These are phyloP conservation scores for Bambusicola thoracicus DNA, from an alignment of 2,113 vertebrate genomes.

Conservation along the genomic window DNA sequence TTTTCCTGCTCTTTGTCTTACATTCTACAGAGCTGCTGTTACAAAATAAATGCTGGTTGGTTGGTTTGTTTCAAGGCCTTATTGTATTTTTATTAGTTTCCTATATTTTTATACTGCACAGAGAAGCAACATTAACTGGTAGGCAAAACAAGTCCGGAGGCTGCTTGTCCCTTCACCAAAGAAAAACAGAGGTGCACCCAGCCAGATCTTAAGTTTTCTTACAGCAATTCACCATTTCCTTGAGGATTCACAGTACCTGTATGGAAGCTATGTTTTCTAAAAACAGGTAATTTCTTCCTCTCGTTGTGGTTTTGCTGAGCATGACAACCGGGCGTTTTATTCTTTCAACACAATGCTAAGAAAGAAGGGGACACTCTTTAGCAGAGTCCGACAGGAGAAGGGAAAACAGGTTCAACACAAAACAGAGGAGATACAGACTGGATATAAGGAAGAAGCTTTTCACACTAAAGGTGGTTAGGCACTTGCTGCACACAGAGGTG, in stretches of 20 bases:
- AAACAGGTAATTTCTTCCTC: not conserved
- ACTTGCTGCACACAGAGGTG: too few relatives aligned
- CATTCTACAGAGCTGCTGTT: not conserved
- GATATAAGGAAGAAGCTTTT: too few relatives aligned
- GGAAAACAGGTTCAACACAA: too few relatives aligned
- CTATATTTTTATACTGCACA: not conserved
- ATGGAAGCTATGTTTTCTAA: accelerated
- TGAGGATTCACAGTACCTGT: not conserved
- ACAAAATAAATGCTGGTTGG: not conserved
- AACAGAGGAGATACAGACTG: too few relatives aligned
- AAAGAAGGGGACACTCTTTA: not conserved
- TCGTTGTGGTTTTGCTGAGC: not conserved
- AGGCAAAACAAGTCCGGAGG: not conserved
- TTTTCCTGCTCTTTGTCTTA: not conserved
- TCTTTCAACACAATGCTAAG: not conserved
- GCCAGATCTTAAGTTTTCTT: not conserved
- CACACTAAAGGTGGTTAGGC: too few relatives aligned
- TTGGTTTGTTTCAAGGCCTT: not conserved
- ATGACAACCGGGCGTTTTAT: not conserved
- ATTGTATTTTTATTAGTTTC: not conserved
- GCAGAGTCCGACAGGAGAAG: too few relatives aligned
- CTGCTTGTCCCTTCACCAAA: accelerated
- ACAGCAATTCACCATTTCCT: not conserved
- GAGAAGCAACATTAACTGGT: not conserved
- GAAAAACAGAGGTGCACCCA: not conserved